Conservation (phyloP, 2,888 invertebrate genomes). For the Volucella inflata region DNA sequence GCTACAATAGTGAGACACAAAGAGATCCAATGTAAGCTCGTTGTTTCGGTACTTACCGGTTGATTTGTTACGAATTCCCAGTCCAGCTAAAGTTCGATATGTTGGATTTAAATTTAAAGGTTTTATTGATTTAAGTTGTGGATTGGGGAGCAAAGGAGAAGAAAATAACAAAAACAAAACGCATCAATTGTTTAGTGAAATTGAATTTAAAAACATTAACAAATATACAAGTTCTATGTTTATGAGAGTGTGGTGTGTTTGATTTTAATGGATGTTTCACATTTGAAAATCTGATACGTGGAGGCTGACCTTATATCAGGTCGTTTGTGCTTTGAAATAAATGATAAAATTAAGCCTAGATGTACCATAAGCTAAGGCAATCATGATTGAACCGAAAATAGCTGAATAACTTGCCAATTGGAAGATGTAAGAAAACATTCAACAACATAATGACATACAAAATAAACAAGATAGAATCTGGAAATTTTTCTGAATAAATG, state of each 20-base stretch:
- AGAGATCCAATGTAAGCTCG: background rate
- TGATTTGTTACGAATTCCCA: constrained; percentile 75
- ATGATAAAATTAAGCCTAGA: too few species aligned
- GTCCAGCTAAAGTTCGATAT: constrained; percentile 75
- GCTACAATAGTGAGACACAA: constrained; percentile 13
- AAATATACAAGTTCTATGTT: constrained; percentile 2
- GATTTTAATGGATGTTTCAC: background rate
- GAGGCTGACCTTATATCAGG: too few species aligned
- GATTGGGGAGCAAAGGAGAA: constrained; percentile 29
- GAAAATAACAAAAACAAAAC: constrained; percentile 60
- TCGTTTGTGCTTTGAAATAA: too few species aligned
- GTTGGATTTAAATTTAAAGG: constrained; percentile 34
- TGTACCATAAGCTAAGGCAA: too few species aligned
- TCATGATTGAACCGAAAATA: too few species aligned
- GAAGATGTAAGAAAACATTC: too few species aligned
- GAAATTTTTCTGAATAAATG: too few species aligned
- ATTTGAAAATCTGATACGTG: too few species aligned
- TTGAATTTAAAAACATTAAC: constrained; percentile 8
- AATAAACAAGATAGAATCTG: too few species aligned
- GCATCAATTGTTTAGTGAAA: constrained; percentile 39
- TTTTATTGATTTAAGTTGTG: constrained; percentile 26
- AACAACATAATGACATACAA: too few species aligned
- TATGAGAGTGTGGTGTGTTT: background rate
- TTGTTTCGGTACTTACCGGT: constrained; percentile 75
- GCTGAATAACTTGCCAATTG: too few species aligned